Conservation (phyloP, 2,888 invertebrate genomes). For the Cyclophora albipunctata region DNA sequence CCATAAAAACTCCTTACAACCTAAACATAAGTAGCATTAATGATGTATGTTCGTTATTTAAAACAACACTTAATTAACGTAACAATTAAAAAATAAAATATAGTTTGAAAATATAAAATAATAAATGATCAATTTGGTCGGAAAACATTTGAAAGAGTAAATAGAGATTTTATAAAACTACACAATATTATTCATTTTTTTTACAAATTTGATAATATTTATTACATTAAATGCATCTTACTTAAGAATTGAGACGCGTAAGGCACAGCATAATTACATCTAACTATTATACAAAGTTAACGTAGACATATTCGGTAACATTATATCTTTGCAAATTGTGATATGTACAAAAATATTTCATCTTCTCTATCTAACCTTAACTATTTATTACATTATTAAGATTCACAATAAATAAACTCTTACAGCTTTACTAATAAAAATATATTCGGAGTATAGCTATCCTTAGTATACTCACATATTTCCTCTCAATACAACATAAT, state of each 20-base stretch:
- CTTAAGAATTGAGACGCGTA: conserved; percentile 72
- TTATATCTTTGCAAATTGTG: conserved; percentile 58
- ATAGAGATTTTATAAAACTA: conserved; percentile 60
- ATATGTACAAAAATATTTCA: conserved; percentile 74
- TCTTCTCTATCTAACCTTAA: conserved; percentile 48
- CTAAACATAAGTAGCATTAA: no score
- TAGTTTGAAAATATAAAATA: no score
- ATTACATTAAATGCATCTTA: conserved; percentile 50
- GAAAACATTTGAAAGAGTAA: conserved; percentile 29
- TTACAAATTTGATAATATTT: conserved; percentile 58
- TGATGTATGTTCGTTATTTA: no score
- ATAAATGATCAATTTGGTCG: no score
- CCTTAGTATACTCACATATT: no score
- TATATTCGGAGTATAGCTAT: no score
- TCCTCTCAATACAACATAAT: no score
- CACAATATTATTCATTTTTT: conserved; percentile 34
- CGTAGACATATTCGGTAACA: conserved; percentile 70
- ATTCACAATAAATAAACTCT: conserved; percentile 10
- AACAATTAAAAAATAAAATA: no score
- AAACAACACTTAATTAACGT: no score
- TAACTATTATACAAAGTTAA: conserved; percentile 53
- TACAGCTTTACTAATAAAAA: conserved; percentile 4
- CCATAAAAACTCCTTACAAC: no score
- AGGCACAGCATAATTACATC: conserved; percentile 72
- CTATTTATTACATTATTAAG: conserved; percentile 8